phyloP scores from a whole-genome alignment of 53 echinoderm and acorn worm species.

The Paracentrotus lividus region DNA sequence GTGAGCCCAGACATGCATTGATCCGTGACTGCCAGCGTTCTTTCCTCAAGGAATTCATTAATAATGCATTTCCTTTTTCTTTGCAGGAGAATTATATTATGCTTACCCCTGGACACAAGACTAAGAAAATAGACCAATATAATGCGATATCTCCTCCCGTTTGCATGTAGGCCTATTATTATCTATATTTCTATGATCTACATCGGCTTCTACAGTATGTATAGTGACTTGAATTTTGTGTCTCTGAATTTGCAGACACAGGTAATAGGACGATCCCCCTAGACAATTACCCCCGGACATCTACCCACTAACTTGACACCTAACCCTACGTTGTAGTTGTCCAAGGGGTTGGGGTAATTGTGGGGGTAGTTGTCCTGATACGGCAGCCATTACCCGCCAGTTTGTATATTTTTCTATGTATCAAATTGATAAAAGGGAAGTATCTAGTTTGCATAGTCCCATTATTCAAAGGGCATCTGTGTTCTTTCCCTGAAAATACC shows the following conservation, averaged over 20 bases:
- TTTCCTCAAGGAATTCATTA: conserved; percentile 40
- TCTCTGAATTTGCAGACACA: no score
- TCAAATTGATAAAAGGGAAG: background rate
- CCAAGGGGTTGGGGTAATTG: no score
- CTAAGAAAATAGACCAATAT: no score
- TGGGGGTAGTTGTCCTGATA: no score
- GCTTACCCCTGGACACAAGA: background rate
- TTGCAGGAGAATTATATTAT: background rate
- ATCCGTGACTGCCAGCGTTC: conserved; percentile 43
- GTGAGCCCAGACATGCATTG: conserved; percentile 50
- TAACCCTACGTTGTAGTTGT: background rate
- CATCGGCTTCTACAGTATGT: no score
- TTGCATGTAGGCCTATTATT: no score
- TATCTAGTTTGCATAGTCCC: background rate
- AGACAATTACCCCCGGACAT: no score
- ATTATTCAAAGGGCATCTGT: background rate
- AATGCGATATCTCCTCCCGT: no score
- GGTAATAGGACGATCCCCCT: no score
- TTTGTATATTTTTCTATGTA: background rate
- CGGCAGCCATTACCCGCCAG: no score
- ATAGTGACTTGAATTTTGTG: no score
- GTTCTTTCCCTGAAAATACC: background rate
- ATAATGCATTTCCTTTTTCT: conserved; percentile 39
- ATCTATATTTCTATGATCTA: no score
- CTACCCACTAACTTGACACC: background rate